Evolutionary conservation across 2,113 vertebrate genomes (phyloP).

Genomic region (Ochotona princeps): DNA sequence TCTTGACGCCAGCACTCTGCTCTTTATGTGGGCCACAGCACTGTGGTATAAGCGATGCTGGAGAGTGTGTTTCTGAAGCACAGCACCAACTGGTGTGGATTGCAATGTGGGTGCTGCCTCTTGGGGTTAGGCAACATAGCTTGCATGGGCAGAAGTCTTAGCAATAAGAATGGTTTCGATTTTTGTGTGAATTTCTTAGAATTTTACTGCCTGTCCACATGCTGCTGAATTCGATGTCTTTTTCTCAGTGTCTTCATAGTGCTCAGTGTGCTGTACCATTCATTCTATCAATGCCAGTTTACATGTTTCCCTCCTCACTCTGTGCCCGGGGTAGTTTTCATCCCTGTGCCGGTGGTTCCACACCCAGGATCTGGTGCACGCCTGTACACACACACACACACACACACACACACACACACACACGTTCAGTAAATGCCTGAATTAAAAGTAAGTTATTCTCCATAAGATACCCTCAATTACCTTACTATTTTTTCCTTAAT

Average conservation of each 20-base stretch:
- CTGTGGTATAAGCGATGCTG: too few species aligned
- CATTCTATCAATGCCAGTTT: neutral
- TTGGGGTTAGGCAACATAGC: neutral
- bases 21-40: neutral
- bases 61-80: neutral
- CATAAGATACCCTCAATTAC: conserved; percentile 49
- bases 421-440: neutral
- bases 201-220: neutral
- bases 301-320: neutral
- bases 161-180: neutral
- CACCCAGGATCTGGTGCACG: neutral
- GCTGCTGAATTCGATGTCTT: neutral
- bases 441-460: conserved; percentile 65
- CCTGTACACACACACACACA: too few species aligned
- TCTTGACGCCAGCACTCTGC: too few species aligned
- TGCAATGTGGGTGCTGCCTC: too few species aligned
- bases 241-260: neutral
- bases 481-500: conserved; percentile 49
- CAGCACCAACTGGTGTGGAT: neutral
- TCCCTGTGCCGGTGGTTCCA: neutral
- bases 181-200: neutral
- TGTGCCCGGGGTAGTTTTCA: neutral
- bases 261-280: too few species aligned
- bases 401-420: neutral
- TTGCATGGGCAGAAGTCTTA: neutral